These are phyloP conservation scores for Tragelaphus scriptus DNA, from an alignment of 2,113 vertebrate species.

Conservation along the genomic window DNA sequence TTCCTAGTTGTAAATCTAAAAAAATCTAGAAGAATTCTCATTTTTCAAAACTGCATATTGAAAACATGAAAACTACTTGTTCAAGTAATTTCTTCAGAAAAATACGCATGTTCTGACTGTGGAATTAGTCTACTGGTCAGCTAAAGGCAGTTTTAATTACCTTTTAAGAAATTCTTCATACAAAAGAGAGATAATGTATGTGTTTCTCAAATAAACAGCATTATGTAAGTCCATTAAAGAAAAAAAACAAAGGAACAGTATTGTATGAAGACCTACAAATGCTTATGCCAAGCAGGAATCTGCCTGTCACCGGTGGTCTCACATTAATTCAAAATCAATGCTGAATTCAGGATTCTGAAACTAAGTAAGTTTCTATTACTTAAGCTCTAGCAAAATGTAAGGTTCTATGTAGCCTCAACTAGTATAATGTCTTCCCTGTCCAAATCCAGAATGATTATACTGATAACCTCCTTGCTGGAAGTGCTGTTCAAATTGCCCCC, in stretches of 20 bases:
- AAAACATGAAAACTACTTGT: conserved; percentile 52
- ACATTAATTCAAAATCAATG: conserved; percentile 63
- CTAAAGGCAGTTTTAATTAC: conserved; percentile 57
- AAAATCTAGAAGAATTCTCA: conserved; percentile 61
- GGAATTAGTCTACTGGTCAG: conserved; percentile 62
- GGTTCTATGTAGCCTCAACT: conserved; percentile 86
- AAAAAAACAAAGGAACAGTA: neutral
- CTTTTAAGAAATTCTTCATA: conserved; percentile 43
- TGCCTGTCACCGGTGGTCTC: conserved; percentile 61
- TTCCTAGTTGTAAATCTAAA: conserved; percentile 62
- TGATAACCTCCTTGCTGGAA: conserved; percentile 99
- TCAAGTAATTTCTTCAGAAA: conserved; percentile 68
- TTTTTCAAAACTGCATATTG: conserved; percentile 59
- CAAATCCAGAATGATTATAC: conserved; percentile 95
- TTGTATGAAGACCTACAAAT: conserved; percentile 45
- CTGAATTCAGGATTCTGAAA: conserved; percentile 68
- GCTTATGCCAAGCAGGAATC: conserved; percentile 49
- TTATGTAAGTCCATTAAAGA: conserved; percentile 52
- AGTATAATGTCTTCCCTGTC: conserved; percentile 93
- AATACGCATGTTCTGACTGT: conserved; percentile 46
- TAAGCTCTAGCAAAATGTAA: conserved; percentile 82
- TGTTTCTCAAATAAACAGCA: conserved; percentile 61
- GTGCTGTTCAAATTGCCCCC: conserved; percentile 98
- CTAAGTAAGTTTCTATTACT: conserved; percentile 74
- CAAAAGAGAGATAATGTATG: conserved; percentile 56